Evolutionary conservation across 2,888 invertebrate genomes (phyloP).

Genomic region (Arctia plantaginis): DNA sequence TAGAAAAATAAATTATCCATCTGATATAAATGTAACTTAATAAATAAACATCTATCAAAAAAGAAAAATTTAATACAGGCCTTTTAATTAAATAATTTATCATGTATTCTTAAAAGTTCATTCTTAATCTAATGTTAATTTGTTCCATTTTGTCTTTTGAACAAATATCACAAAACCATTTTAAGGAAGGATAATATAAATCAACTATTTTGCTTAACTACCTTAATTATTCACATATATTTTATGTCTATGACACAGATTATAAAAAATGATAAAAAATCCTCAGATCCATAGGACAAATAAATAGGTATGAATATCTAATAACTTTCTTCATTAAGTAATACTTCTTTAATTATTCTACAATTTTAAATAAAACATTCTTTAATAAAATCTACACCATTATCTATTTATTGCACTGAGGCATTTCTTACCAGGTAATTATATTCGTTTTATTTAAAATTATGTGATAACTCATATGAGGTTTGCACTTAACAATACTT

Average conservation of each 20-base stretch:
- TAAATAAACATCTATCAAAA: conserved; percentile 46
- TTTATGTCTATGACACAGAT: conserved; percentile 55
- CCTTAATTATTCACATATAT: conserved; percentile 39
- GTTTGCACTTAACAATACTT: conserved; percentile 52
- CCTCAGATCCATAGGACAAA: conserved; percentile 44
- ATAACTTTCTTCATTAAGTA: conserved; percentile 28
- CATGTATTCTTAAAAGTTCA: conserved; percentile 29
- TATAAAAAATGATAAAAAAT: conserved; percentile 32
- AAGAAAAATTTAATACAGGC: conserved; percentile 29
- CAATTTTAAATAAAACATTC: conserved; percentile 27
- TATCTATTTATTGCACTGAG: conserved; percentile 61
- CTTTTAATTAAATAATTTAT: conserved; percentile 11
- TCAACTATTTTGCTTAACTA: conserved; percentile 37
- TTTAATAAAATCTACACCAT: conserved; percentile 45
- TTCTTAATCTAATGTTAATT: conserved; percentile 53
- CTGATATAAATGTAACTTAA: conserved; percentile 38
- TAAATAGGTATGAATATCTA: conserved; percentile 36
- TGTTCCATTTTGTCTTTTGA: conserved; percentile 55
- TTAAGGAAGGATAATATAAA: conserved; percentile 35
- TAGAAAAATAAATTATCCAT: conserved; percentile 55
- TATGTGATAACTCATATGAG: conserved; percentile 36
- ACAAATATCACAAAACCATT: conserved; percentile 48
- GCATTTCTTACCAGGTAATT: conserved; percentile 51
- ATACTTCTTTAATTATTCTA: conserved; percentile 32
- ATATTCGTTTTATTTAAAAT: conserved; percentile 32